Evolutionary conservation across 2,113 vertebrate genomes (phyloP).

Genomic region (Aix galericulata): DNA sequence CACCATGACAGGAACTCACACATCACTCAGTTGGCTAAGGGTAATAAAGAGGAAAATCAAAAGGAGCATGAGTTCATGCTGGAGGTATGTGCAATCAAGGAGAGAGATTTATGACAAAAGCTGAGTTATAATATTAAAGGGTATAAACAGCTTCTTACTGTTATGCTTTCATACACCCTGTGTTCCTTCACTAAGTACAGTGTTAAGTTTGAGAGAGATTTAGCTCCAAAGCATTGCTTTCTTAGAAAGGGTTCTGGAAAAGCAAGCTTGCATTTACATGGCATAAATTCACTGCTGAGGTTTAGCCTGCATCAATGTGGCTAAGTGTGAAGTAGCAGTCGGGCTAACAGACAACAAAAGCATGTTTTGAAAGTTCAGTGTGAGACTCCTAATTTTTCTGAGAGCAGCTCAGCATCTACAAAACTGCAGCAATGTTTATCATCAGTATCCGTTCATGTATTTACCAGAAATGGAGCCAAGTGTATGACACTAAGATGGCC

Average conservation of each 20-base stretch:
- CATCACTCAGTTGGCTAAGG: slow-evolving; percentile 76
- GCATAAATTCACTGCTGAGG: background rate
- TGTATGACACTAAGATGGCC: background rate
- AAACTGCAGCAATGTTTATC: background rate
- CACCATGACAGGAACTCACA: slow-evolving; percentile 77
- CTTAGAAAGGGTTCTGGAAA: slow-evolving; percentile 51
- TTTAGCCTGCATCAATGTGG: background rate
- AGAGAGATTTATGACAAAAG: slow-evolving; percentile 75
- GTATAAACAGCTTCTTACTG: slow-evolving; percentile 76
- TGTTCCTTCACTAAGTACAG: slow-evolving; percentile 51
- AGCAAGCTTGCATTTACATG: slow-evolving; percentile 27
- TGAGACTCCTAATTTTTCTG: background rate
- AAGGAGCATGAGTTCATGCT: slow-evolving; percentile 69
- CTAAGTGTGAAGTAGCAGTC: background rate
- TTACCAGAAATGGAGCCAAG: background rate
- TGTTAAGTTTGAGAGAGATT: slow-evolving; percentile 55
- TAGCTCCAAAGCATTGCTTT: slow-evolving; percentile 37
- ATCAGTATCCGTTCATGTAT: background rate
- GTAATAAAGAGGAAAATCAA: slow-evolving; percentile 79
- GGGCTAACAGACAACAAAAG: background rate
- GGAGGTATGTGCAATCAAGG: slow-evolving; percentile 63
- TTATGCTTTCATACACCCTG: slow-evolving; percentile 45
- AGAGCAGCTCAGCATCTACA: background rate
- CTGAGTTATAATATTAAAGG: slow-evolving; percentile 76
- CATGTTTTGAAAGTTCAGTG: background rate